phyloP scores from a whole-genome alignment of 2,888 invertebrate genomes.

The Ichneumoninae sp. region DNA sequence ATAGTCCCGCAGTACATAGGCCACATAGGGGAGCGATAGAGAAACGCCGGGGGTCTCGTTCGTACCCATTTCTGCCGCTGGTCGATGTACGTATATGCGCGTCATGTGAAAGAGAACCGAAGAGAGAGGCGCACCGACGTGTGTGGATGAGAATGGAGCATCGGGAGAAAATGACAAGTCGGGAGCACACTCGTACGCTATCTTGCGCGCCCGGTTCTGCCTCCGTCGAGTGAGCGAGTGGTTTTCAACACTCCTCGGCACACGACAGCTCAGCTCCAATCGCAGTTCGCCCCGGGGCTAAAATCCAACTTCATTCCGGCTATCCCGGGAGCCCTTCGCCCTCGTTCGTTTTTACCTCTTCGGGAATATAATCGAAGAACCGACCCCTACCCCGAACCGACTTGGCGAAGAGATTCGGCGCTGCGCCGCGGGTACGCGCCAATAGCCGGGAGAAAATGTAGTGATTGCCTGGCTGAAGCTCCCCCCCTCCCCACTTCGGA shows the following conservation, averaged over 20 bases:
- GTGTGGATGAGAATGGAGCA: slow-evolving; percentile 34
- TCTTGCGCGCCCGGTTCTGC: slow-evolving; percentile 13
- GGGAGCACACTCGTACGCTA: slow-evolving; percentile 42
- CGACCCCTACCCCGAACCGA: slow-evolving; percentile 55
- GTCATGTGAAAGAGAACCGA: slow-evolving; percentile 26
- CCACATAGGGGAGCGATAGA: neutral
- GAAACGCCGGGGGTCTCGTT: slow-evolving; percentile 19
- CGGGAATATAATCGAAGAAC: slow-evolving; percentile 76
- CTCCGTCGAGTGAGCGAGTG: slow-evolving; percentile 20
- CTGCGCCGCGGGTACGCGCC: slow-evolving; percentile 23
- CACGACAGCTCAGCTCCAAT: slow-evolving; percentile 66
- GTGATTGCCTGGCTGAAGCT: slow-evolving; percentile 20
- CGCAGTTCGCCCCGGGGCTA: slow-evolving; percentile 73
- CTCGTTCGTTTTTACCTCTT: slow-evolving; percentile 69
- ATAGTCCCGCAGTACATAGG: slow-evolving; percentile 3
- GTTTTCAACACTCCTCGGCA: slow-evolving; percentile 21
- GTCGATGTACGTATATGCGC: neutral
- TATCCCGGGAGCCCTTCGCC: slow-evolving; percentile 70
- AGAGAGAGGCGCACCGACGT: slow-evolving; percentile 27
- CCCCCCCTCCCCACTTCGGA: slow-evolving; percentile 12
- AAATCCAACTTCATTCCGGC: slow-evolving; percentile 78
- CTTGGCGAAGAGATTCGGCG: slow-evolving; percentile 33
- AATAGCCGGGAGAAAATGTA: slow-evolving; percentile 22
- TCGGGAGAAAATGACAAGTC: slow-evolving; percentile 60
- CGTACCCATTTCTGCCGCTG: slow-evolving; percentile 1